Conservation (phyloP, 2,888 invertebrate genomes). For the Ischnura elegans region DNA sequence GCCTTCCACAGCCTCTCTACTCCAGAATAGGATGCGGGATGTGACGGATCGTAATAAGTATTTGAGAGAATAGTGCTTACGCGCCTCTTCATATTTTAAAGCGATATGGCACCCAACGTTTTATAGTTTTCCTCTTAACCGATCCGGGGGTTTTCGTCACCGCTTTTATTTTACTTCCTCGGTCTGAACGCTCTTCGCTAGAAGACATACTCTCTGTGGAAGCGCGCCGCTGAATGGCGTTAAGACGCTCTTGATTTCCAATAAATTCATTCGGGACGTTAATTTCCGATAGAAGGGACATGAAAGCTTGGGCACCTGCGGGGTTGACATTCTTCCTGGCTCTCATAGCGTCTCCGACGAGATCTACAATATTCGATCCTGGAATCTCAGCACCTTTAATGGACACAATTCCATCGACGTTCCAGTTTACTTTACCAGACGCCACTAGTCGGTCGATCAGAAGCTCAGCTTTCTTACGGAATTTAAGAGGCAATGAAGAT, state of each 20-base stretch:
- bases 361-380: not conserved
- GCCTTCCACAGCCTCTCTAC: constrained; percentile 37
- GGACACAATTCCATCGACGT: not conserved
- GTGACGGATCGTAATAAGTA: constrained; percentile 4
- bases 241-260: not conserved
- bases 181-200: not conserved
- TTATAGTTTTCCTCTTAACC: constrained; percentile 70
- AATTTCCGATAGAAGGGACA: not conserved
- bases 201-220: no score
- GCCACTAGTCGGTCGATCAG: not conserved
- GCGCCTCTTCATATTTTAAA: constrained; percentile 68
- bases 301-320: not conserved
- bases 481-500: not conserved
- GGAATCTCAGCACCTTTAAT: not conserved
- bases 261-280: constrained; percentile 12
- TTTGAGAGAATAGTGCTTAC: not conserved
- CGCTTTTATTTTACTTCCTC: not conserved
- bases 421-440: not conserved
- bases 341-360: not conserved
- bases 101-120: constrained; percentile 71
- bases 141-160: not conserved
- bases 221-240: not conserved
- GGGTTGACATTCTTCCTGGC: not conserved
- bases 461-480: not conserved
- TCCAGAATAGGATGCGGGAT: constrained; percentile 12